A percentile compares a stretch with the other conserved stretches of the same genome.
These are phyloP conservation scores for Stictocephala bisonia DNA, from an alignment of 2,888 invertebrate species.

Conservation along the genomic window DNA sequence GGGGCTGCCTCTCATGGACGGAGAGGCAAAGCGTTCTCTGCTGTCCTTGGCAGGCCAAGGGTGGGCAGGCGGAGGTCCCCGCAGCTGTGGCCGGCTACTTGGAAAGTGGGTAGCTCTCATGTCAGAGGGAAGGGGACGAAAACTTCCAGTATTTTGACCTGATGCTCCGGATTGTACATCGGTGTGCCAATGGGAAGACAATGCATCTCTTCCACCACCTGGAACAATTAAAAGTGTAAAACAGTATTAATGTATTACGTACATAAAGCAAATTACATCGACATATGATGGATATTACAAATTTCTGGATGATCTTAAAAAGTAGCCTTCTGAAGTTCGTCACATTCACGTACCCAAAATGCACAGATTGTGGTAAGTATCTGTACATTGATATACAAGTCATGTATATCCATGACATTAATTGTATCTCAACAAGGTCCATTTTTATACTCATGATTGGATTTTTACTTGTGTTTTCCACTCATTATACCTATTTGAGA, in stretches of 20 bases:
- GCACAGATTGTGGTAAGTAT: no score
- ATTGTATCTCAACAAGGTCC: no score
- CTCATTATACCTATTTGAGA: no score
- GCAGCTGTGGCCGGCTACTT: neutral
- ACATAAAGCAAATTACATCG: no score
- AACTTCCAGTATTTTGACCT: constrained; percentile 8
- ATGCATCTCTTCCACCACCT: constrained; percentile 15
- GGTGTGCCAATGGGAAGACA: constrained; percentile 31
- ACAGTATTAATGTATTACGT: neutral
- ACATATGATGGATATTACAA: no score
- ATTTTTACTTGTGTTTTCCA: no score
- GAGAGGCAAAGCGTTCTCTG: constrained; percentile 24
- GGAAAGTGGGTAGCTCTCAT: constrained; percentile 23
- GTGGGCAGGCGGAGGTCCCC: constrained; percentile 18
- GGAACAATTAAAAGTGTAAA: neutral
- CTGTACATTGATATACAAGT: no score
- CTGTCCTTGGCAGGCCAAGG: constrained; percentile 23
- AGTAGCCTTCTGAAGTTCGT: no score
- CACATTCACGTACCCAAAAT: no score
- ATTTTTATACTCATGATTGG: no score
- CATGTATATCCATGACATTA: no score
- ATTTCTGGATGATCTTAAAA: no score
- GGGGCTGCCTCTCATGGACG: constrained; percentile 32
- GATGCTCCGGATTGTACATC: constrained; percentile 20
- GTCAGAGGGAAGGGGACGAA: constrained; percentile 32